These are phyloP conservation scores for Amphilophus citrinellus DNA, from an alignment of 2,113 vertebrate species.

Conservation along the genomic window DNA sequence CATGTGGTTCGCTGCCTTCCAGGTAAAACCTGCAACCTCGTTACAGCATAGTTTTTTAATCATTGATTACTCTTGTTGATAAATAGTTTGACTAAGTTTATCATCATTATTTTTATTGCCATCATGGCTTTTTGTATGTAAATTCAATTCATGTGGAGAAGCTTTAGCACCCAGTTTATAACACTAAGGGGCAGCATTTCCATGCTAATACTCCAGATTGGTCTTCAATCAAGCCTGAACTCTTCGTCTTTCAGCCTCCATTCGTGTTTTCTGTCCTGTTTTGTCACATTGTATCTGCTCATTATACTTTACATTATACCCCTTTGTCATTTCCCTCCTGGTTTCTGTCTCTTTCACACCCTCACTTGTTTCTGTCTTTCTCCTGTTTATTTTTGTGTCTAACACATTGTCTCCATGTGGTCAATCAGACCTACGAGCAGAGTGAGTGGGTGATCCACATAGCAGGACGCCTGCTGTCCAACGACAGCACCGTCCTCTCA, in stretches of 20 bases:
- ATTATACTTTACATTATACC: neutral
- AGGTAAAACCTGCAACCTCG: slow-evolving; percentile 78
- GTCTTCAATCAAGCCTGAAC: neutral
- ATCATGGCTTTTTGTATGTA: neutral
- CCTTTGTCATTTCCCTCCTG: neutral
- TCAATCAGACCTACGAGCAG: slow-evolving; percentile 93
- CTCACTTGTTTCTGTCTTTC: neutral
- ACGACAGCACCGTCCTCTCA: slow-evolving; percentile 85
- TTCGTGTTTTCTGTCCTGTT: neutral
- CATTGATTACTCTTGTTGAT: too few species aligned
- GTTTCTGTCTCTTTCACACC: neutral
- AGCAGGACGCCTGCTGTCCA: slow-evolving; percentile 90
- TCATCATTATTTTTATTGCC: neutral
- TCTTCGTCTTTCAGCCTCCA: neutral
- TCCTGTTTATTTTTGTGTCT: neutral
- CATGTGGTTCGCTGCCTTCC: slow-evolving; percentile 98
- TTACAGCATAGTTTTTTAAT: neutral
- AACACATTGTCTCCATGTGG: neutral
- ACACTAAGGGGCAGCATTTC: neutral
- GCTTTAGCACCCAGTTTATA: neutral
- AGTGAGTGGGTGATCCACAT: slow-evolving; percentile 96
- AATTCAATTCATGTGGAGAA: neutral
- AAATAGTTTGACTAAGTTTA: neutral
- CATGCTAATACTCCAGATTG: rapidly evolving
- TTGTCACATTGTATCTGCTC: neutral